Evolutionary conservation across 2,888 invertebrate genomes (phyloP), one percentile per base, ranked within the genome.

Genomic region (Hylaea fasciaria): DNA sequence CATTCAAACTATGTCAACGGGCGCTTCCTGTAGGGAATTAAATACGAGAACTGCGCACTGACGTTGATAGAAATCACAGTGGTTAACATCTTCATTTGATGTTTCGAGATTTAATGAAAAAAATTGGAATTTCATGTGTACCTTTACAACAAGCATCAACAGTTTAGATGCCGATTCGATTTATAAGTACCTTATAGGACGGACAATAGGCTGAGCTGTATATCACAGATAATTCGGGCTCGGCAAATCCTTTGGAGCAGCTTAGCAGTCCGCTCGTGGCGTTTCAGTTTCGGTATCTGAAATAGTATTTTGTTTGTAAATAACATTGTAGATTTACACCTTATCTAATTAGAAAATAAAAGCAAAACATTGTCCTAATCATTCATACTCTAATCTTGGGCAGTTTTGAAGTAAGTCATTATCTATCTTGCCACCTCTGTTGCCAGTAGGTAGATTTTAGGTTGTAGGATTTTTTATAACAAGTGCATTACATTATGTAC

Each of bases 161-260:
- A 32, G 10, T 14, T 5, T 4, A n/a, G 17, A n/a, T 16, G 5
- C 9, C 28, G 22, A 13, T n/a, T 13, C 39, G 22, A 17, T 14
- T 37, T 12, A 32, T 10, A 32, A 9, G 22, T 74, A 92, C 92
- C 92, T 92, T 92, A 85, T 90, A 92, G 93, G 93, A 92, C 92
- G 92, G 93, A 92, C 92, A 86, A 90, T 87, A 91, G 92, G 92
- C 92, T 91, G 92, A 91, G 92, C 92, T 91, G 92, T 91, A 91
- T 92, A 93, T 93, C 92, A 92, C 92, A 93, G 93, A 92, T 92
- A 92, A 88, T 88, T 87, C 83, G 90, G 92, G 90, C 93, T 91
- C 88, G 91, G 92, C 91, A 88, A 86, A 91, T 91, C 91, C 91
- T 87, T 80, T 66, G 74, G 79, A 87, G 89, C 91, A 91, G 91